Evolutionary conservation across 1,140 invertebrate genomes (phyloP), one percentile per base, ranked within the genome.

Genomic region (Diplogasteroides magnus): DNA sequence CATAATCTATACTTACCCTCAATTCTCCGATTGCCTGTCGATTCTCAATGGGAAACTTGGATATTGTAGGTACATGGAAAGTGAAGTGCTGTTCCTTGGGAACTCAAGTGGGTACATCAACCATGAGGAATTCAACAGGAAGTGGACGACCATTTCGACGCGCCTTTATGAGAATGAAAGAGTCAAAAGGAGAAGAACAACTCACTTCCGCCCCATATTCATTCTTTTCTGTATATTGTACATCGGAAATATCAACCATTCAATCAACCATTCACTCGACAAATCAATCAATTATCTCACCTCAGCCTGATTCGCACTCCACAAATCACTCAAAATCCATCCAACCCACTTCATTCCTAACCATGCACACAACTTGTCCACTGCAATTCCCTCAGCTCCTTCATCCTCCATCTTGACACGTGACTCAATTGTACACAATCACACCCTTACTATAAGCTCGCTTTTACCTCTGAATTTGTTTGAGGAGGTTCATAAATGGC

Each of bases 201-300:
- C 37, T 48, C 37, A 48, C 93, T 87, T 98, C 94, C 86, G 97
- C 98, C 27, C 93, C 93, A 86, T 98, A 98, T 71, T 88, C 88
- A 86, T 99, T 94, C 83, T 94, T 97, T 82, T 93, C 91, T 90
- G 95, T 97, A 84, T 95, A 99, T 84, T 93, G 98, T 69, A 99
- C 95, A 87, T 98, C 95, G 66, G 97, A 96, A 78, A 98, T 48
- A 48, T 48, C 37, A 6, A 48, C 19, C 19, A 48, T 48, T 48
- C 19, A 48, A 48, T 11, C 37, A 11, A 48, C n/a, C n/a, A n/a
- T n/a, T n/a, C n/a, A n/a, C n/a, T n/a, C n/a, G n/a, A n/a, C n/a
- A n/a, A n/a, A n/a, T n/a, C n/a, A n/a, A n/a, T n/a, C n/a, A n/a
- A n/a, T n/a, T n/a, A n/a, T n/a, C 92, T 94, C 83, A 94, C 94